A percentile compares a stretch with the other conserved stretches of the same genome.
Conservation (phyloP, 2,113 vertebrate genomes). For the Empidonax traillii region DNA sequence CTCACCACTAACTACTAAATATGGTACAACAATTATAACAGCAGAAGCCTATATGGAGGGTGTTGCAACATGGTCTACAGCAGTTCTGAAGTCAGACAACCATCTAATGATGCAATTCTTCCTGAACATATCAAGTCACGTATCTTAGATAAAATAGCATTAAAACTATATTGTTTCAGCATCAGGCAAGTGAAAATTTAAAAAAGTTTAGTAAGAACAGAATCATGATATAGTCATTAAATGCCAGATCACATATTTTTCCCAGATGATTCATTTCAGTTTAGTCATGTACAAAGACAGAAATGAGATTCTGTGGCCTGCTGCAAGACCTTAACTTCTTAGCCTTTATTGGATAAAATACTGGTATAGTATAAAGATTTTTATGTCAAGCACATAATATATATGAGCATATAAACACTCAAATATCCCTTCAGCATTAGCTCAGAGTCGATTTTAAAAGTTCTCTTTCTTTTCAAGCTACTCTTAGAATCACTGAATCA, state of each 20-base stretch:
- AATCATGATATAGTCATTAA: not conserved
- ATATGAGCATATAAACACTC: not conserved
- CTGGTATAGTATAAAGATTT: not conserved
- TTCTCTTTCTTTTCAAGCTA: not conserved
- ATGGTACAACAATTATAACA: not conserved
- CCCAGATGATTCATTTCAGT: not conserved
- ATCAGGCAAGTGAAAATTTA: not conserved
- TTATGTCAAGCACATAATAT: not conserved
- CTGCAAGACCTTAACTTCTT: not conserved
- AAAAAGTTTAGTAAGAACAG: not conserved
- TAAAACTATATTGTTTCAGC: not conserved
- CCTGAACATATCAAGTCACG: not conserved
- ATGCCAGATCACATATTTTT: not conserved
- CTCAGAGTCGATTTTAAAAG: not conserved
- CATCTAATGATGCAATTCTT: not conserved
- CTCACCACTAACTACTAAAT: not conserved
- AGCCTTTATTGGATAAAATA: not conserved
- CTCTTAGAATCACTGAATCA: not conserved
- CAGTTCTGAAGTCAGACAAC: not conserved
- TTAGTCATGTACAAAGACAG: not conserved
- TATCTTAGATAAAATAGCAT: not conserved
- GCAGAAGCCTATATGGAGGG: fast-evolving
- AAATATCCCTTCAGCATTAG: not conserved
- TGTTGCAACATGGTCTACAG: not conserved
- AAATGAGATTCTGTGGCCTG: not conserved